phyloP scores from a whole-genome alignment of 2,113 vertebrate species.

The Smithornis capensis region DNA sequence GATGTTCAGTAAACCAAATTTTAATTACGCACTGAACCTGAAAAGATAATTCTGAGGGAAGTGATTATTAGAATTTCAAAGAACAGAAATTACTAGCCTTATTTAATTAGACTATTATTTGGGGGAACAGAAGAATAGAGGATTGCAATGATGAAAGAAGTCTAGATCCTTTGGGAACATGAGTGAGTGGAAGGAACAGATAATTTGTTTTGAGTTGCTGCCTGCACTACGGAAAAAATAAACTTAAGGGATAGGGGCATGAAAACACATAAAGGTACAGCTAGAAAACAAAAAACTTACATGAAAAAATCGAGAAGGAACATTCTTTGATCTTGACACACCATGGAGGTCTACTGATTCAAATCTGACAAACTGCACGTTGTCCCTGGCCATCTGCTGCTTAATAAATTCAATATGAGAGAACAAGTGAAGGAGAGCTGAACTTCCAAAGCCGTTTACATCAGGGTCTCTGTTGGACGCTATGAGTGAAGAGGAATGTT shows the following conservation, averaged over 20 bases:
- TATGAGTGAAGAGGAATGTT: slow-evolving; percentile 58
- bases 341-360: slow-evolving; percentile 92
- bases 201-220: slow-evolving; percentile 14
- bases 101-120: slow-evolving; percentile 44
- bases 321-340: slow-evolving; percentile 90
- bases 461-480: slow-evolving; percentile 66
- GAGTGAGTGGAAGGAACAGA: neutral
- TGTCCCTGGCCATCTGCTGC: slow-evolving; percentile 86
- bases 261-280: neutral
- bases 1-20: slow-evolving; percentile 22
- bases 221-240: neutral
- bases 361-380: slow-evolving; percentile 87
- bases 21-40: slow-evolving; percentile 9
- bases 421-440: slow-evolving; percentile 66
- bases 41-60: slow-evolving; percentile 16
- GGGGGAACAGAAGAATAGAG: neutral
- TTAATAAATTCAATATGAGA: slow-evolving; percentile 88
- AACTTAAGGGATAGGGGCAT: neutral
- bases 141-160: neutral
- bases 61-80: slow-evolving; percentile 32
- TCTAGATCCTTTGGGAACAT: neutral
- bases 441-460: slow-evolving; percentile 47
- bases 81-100: slow-evolving; percentile 16
- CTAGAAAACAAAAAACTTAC: slow-evolving; percentile 65
- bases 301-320: slow-evolving; percentile 90